These are phyloP conservation scores for Anagyrus pseudococci DNA, from an alignment of 2,888 invertebrate genomes.

Conservation along the genomic window DNA sequence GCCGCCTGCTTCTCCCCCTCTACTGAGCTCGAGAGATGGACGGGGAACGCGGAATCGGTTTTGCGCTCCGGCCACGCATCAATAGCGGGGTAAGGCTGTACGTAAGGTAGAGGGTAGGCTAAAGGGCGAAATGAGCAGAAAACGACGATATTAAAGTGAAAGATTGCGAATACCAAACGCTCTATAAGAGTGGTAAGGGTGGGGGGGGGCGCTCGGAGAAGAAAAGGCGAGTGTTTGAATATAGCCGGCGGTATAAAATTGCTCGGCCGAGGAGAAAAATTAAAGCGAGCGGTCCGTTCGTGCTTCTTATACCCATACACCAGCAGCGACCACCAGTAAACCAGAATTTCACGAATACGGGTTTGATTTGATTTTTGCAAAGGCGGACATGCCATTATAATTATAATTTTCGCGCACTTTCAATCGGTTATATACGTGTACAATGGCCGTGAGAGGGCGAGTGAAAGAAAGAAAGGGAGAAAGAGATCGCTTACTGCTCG, in stretches of 20 bases:
- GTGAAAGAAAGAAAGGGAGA: too few relatives aligned
- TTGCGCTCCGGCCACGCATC: neutral
- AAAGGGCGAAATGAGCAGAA: constrained; percentile 3
- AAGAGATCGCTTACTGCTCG: too few relatives aligned
- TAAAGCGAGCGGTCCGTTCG: neutral
- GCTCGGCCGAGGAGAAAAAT: too few relatives aligned
- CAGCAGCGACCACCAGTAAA: neutral
- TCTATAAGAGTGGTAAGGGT: too few relatives aligned
- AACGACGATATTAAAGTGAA: constrained; percentile 10
- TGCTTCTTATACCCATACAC: too few relatives aligned
- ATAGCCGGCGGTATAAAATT: neutral
- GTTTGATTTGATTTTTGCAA: neutral
- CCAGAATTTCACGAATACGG: neutral
- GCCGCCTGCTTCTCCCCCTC: neutral
- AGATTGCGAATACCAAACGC: constrained; percentile 2
- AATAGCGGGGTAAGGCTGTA: neutral
- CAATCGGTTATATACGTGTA: too few relatives aligned
- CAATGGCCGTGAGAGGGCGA: too few relatives aligned
- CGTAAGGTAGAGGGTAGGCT: neutral
- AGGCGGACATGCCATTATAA: too few relatives aligned
- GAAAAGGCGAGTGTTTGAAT: neutral
- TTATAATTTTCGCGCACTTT: too few relatives aligned
- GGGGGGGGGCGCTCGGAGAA: neutral
- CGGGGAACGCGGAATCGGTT: neutral
- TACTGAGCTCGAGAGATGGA: neutral